A percentile compares a stretch with the other conserved stretches of the same genome.
Conservation (phyloP, 2,888 invertebrate genomes). For the Drosophila villosipedis region DNA sequence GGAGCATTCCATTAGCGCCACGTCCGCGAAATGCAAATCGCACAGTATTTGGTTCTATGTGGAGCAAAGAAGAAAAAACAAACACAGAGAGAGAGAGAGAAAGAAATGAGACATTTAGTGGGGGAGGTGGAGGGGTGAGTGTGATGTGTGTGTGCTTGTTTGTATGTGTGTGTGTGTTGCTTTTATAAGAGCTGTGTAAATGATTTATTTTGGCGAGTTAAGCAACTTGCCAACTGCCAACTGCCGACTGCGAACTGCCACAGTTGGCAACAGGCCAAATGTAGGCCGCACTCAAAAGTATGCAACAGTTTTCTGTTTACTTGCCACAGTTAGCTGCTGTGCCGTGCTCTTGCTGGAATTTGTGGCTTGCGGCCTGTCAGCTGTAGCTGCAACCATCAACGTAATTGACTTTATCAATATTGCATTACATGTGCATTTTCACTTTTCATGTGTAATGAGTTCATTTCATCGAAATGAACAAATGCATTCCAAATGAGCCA, state of each 20-base stretch:
- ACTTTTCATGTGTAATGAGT: constrained; percentile 60
- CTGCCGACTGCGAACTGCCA: not conserved
- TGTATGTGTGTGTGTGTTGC: not conserved
- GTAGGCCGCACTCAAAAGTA: constrained; percentile 25
- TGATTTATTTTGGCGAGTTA: constrained; percentile 19
- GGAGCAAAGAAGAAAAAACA: constrained; percentile 4
- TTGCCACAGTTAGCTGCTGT: not conserved
- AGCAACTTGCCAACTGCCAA: constrained; percentile 2
- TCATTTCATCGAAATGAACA: constrained; percentile 63
- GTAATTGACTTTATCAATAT: constrained; percentile 43
- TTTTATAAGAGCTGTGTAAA: constrained; percentile 22
- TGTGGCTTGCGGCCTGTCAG: not conserved
- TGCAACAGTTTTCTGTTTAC: constrained; percentile 24
- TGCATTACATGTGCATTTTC: constrained; percentile 14
- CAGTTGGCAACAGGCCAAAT: constrained; percentile 14
- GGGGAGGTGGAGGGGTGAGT: not conserved
- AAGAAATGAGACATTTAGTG: not conserved
- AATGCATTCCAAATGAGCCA: constrained; percentile 68
- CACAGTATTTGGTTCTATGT: constrained; percentile 95
- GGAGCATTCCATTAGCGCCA: constrained; percentile 98
- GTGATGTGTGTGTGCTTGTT: not conserved
- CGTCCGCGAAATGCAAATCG: constrained; percentile 98
- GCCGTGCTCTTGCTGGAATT: not conserved
- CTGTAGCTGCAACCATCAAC: constrained; percentile 26
- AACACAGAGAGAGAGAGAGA: not conserved